phyloP scores from a whole-genome alignment of 2,888 invertebrate species.

The Spisula subtruncata region DNA sequence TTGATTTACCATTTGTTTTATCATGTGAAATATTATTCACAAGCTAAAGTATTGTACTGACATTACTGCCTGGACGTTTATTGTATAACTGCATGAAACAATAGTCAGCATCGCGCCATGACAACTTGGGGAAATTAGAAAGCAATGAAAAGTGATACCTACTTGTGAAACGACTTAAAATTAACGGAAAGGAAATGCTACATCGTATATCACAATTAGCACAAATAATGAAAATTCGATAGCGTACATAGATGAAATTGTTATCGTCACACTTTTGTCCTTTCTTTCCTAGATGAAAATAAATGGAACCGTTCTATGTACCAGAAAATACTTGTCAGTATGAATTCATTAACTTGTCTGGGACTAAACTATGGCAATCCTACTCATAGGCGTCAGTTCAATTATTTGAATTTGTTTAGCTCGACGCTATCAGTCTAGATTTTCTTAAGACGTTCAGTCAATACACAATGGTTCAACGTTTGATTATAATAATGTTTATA shows the following conservation, averaged over 20 bases:
- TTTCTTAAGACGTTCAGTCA: no score
- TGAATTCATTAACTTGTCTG: no score
- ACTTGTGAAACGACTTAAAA: constrained; percentile 1
- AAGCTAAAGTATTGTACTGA: constrained; percentile 3
- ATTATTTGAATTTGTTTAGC: background rate
- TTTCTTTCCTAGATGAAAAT: no score
- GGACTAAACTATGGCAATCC: background rate
- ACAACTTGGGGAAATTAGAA: constrained; percentile 47
- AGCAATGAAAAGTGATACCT: constrained; percentile 29
- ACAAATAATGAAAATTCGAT: constrained; percentile 16
- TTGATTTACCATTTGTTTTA: constrained; percentile 40
- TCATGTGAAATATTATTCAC: constrained; percentile 22
- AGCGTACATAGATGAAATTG: background rate
- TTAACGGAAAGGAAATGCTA: background rate
- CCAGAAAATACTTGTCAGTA: no score
- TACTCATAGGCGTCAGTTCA: background rate
- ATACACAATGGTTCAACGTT: no score
- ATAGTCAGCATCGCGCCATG: constrained; percentile 35
- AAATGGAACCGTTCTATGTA: no score
- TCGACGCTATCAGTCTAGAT: no score
- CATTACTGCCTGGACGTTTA: constrained; percentile 5
- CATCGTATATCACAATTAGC: constrained; percentile 30
- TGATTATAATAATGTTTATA: no score
- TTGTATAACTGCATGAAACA: constrained; percentile 26
- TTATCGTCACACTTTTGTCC: background rate